A percentile compares a stretch with the other conserved stretches of the same genome.
These are phyloP conservation scores for Mystacornis crossleyi DNA, from an alignment of 2,113 vertebrate genomes.

Conservation along the genomic window DNA sequence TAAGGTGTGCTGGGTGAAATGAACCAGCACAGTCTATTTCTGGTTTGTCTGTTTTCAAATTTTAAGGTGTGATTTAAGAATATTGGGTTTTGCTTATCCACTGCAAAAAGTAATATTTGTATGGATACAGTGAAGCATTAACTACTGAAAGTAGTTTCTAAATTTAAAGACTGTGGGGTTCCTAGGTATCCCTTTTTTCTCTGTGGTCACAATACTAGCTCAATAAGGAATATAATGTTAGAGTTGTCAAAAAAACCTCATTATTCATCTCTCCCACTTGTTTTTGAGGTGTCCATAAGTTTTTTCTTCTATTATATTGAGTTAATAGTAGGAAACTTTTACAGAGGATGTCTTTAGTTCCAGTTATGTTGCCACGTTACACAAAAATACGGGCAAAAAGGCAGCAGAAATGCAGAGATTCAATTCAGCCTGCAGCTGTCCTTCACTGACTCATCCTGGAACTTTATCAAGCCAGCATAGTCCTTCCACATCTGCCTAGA, in stretches of 20 bases:
- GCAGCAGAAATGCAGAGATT: background rate
- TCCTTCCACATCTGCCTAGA: background rate
- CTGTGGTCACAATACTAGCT: background rate
- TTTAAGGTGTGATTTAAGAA: background rate
- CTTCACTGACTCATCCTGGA: background rate
- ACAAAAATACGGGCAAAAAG: background rate
- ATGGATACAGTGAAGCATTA: background rate
- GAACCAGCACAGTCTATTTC: background rate
- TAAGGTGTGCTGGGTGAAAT: background rate
- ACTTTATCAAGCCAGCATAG: background rate
- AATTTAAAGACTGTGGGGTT: background rate
- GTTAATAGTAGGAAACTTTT: background rate
- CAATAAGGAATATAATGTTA: background rate
- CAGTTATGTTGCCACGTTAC: background rate
- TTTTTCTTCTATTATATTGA: background rate
- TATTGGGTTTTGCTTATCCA: background rate
- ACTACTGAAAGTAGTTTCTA: background rate
- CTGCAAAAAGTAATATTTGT: background rate
- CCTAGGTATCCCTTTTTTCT: background rate
- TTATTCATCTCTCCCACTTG: background rate
- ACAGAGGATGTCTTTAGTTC: background rate
- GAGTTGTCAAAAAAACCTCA: background rate
- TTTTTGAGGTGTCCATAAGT: rapidly evolving
- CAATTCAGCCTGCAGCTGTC: background rate
- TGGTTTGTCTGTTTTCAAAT: background rate